Evolutionary conservation across 2,113 vertebrate genomes (phyloP).

Genomic region (Petrocephalus zakoni): DNA sequence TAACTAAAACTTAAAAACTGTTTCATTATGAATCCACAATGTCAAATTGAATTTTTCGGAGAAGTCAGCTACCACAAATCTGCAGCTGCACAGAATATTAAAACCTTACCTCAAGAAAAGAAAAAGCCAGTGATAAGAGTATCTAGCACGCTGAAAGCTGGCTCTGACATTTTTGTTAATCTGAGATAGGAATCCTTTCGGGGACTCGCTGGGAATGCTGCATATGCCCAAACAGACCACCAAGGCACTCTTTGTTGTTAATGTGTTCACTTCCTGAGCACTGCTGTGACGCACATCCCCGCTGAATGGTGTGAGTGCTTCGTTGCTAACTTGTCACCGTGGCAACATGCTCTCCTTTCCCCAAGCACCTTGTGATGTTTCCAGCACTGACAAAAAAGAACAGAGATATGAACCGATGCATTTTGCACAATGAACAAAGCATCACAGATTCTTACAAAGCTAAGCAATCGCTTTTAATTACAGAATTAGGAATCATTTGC

Average conservation of each 20-base stretch:
- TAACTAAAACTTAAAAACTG: background rate
- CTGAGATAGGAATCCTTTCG: slow-evolving; percentile 3
- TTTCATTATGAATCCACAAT: background rate
- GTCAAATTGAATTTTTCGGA: background rate
- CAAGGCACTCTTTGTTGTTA: background rate
- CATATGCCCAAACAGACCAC: background rate
- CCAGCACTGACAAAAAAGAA: slow-evolving; percentile 9
- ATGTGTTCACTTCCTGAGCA: background rate
- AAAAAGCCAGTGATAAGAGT: background rate
- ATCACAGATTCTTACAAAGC: slow-evolving; percentile 5
- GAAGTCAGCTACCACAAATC: background rate
- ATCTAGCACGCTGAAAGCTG: background rate
- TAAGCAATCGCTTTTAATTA: background rate
- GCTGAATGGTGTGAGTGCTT: background rate
- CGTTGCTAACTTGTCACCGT: slow-evolving; percentile 9
- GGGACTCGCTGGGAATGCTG: background rate
- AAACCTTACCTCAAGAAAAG: background rate
- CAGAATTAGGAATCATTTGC: slow-evolving; percentile 8
- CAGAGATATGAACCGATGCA: slow-evolving; percentile 14
- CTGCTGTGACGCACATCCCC: background rate
- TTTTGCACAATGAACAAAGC: background rate
- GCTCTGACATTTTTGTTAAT: background rate
- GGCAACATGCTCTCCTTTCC: slow-evolving; percentile 14
- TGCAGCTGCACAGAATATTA: background rate
- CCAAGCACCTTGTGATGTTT: background rate